Base-by-base conservation (phyloP, 2,797 vertebrate genomes). In the Poeciliopsis turneri region DNA sequence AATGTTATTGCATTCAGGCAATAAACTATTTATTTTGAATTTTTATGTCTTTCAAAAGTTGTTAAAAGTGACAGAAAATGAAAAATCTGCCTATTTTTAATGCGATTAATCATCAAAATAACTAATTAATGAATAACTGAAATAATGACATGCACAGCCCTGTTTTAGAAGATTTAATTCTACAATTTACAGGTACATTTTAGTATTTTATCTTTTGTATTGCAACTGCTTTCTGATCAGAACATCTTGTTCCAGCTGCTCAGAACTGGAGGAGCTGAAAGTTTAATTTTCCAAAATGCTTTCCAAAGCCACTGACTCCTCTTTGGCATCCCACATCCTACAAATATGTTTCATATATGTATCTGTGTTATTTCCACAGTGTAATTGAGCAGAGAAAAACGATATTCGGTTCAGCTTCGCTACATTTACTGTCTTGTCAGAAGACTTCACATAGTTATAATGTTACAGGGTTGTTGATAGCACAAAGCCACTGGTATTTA, bases 401-500 rank as follows among this genome's bases (percentile, higher is more conserved):
- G 20, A 64, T 36, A 36, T 64, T 36, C 7, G 33, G 61, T 10
- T 64, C 61, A 64, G 33, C 33, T 64, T 64, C 20, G 61, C 8
- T 64, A 9, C 30, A 20, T 33, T 64, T 30, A 15, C 30, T 66
- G 64, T 66, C 23, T 39, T 66, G 64, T 39, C 64, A 33, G 59
- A 30, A 7, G 6, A 3, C 59, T 66, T 23, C 61, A 23, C 18
- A 39, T 39, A 39, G 16, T 39, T 4, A 39, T 10, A 23, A 66
- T 20, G 64, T 66, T 39, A 39, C 16, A 39, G 64, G 36, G 23
- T 23, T 66, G 36, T 23, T 66, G 30, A 66, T 39, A 23, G 33
- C 64, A 39, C 20, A 10, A 23, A 66, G 36, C 64, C 64, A 66
- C 64, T 66, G 64, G 64, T 23, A 66, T 66, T 66, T 66, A 39